Evolutionary conservation across 1,140 invertebrate genomes (phyloP).

Genomic region (Drosophila virilis): DNA sequence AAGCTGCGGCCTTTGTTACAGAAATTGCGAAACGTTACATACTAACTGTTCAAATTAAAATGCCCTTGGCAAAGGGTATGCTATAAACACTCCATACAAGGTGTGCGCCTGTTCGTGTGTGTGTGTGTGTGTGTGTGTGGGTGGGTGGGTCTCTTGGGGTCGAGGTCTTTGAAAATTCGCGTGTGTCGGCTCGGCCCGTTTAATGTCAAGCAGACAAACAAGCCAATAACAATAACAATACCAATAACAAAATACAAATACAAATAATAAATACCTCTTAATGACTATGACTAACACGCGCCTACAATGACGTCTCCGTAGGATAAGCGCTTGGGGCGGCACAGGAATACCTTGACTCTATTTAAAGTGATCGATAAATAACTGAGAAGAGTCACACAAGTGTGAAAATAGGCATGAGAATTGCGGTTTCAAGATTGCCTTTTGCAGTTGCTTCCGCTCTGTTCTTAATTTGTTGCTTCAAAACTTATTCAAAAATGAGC

Average conservation of each 20-base stretch:
- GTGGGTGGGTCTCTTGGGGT: conserved; percentile 1
- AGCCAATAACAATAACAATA: conserved; percentile 48
- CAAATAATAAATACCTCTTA: conserved; percentile 62
- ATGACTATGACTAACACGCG: conserved; percentile 74
- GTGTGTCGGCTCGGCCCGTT: conserved; percentile 34
- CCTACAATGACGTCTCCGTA: conserved; percentile 35
- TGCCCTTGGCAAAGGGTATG: background rate
- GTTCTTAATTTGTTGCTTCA: background rate
- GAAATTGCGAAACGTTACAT: no score
- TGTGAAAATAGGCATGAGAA: conserved; percentile 23
- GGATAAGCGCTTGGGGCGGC: background rate
- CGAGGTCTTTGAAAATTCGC: conserved; percentile 28
- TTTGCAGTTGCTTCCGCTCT: background rate
- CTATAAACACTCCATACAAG: background rate
- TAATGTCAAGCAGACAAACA: conserved; percentile 57
- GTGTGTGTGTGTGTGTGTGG: background rate
- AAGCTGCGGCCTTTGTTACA: no score
- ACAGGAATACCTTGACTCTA: background rate
- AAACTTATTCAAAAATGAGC: no score
- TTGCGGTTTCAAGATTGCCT: background rate
- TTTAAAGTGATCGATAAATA: background rate
- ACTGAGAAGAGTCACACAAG: background rate
- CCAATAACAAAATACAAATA: conserved; percentile 40
- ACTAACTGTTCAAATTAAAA: background rate
- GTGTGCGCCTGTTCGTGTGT: background rate